Base-by-base conservation (phyloP, 2,113 vertebrate species). In the Xenopus laevis region DNA sequence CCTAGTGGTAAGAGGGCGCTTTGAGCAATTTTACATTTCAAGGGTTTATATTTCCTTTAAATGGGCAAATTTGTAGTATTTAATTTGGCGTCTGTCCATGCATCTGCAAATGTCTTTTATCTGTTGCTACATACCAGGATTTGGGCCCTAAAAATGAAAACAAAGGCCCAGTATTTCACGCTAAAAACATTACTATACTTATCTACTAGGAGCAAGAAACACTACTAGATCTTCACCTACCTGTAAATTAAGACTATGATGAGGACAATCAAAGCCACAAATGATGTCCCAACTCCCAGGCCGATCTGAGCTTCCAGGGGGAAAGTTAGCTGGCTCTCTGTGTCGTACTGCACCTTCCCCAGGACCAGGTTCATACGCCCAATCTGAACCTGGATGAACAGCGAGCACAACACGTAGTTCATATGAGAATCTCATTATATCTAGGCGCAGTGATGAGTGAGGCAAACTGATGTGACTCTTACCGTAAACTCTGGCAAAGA, bases 191-290 rank as follows among this genome's bases (percentile, higher is more conserved):
- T 27, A 27, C 23, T 27, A 27, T 27, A 27, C 23, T 27, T 27
- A 27, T 4, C 23, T 27, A 27, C 23, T 27, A 27, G 23, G 23
- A 27, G 23, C 23, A 27, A 27, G 4, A 27, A 27, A 40, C 33
- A 4, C 8, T 9, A 40, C 33, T 9, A 13, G 47, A 50, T 4
- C 10, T 2, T 52, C 17, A 78, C 86, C 65, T 68, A 98, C 97
- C 97, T 97, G 90, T 99, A 99, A 78, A 98, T 94, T 74, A 98
- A 94, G 79, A 99, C 96, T 0, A 98, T 96, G 85, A 99, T 90
- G 80, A 98, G 88, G 64, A 99, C 97, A 3, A 95, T 93, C 78
- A 98, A 87, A 1, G 93, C 96, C 46, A 99, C 94, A 0, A 99
- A 93, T 21, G 94, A 96, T 0, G 94, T 89, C 47, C 95, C 97